These are phyloP conservation scores for Dendrophyllia cribrosa DNA, from an alignment of 64 coral and sea anemone genomes.

Conservation along the genomic window DNA sequence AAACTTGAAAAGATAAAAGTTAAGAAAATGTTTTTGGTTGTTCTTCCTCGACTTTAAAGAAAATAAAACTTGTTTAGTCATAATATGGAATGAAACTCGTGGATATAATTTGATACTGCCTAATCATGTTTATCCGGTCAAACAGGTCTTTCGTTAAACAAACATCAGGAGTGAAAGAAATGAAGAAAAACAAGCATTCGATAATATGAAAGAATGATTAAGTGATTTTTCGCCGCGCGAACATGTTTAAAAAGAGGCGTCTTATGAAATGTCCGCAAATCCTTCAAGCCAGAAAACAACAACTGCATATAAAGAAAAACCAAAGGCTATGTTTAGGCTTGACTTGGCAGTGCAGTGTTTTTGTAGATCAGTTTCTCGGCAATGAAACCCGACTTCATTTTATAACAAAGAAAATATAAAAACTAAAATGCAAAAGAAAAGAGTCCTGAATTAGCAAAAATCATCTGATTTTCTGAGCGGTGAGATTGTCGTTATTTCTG, in stretches of 20 bases:
- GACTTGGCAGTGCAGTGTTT: background rate
- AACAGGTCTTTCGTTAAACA: conserved; percentile 12
- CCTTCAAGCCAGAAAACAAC: background rate
- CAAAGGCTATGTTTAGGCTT: conserved; percentile 15
- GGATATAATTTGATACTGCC: background rate
- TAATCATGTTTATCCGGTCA: conserved; percentile 24
- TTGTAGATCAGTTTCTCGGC: background rate
- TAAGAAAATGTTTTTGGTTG: background rate
- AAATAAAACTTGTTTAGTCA: background rate
- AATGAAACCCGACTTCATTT: background rate
- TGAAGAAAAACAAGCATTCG: background rate
- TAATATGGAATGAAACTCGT: background rate
- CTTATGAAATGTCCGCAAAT: background rate
- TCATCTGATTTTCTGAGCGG: background rate
- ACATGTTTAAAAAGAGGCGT: background rate
- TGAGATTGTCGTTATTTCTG: background rate
- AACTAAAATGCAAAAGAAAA: background rate
- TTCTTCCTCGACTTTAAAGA: background rate
- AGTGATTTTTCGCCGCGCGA: background rate
- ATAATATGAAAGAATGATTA: background rate
- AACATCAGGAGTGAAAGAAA: background rate
- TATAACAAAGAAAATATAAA: background rate
- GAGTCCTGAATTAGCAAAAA: background rate
- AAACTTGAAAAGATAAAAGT: background rate
- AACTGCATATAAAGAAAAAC: background rate